Evolutionary conservation across 2,888 invertebrate genomes (phyloP).

Genomic region (Hyposoter dolosus): DNA sequence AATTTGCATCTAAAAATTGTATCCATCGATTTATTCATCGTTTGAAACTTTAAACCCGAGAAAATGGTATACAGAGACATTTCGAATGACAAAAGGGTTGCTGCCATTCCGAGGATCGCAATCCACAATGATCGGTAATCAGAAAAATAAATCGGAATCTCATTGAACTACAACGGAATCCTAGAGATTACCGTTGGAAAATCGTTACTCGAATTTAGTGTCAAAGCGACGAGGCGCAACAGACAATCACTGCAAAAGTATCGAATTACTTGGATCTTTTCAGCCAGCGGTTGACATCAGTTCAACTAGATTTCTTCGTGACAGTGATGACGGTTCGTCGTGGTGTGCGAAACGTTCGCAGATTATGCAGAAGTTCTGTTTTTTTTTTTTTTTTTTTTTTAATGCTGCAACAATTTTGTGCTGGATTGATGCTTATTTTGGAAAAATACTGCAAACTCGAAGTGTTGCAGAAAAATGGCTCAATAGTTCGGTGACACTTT

Average conservation of each 20-base stretch:
- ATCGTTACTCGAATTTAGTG: background rate
- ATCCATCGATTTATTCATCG: too few species aligned
- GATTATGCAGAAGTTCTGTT: background rate
- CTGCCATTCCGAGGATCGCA: background rate
- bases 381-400: background rate
- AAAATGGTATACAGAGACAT: background rate
- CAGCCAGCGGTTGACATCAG: background rate
- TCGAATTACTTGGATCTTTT: background rate
- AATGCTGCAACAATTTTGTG: background rate
- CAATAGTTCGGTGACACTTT: too few species aligned
- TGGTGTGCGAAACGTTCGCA: background rate
- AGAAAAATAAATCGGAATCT: background rate
- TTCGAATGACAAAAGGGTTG: background rate
- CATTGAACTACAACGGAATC: background rate
- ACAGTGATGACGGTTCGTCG: background rate
- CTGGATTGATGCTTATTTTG: background rate
- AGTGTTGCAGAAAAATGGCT: too few species aligned
- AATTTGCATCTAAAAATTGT: too few species aligned
- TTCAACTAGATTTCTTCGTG: background rate
- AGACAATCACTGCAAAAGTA: background rate
- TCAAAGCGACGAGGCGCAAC: background rate
- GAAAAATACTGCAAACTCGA: background rate
- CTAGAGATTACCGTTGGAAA: background rate
- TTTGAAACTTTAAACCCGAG: too few species aligned
- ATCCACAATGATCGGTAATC: constrained; percentile 12